Evolutionary conservation across 2,888 invertebrate genomes (phyloP).

Genomic region (Gnatocerus cornutus): DNA sequence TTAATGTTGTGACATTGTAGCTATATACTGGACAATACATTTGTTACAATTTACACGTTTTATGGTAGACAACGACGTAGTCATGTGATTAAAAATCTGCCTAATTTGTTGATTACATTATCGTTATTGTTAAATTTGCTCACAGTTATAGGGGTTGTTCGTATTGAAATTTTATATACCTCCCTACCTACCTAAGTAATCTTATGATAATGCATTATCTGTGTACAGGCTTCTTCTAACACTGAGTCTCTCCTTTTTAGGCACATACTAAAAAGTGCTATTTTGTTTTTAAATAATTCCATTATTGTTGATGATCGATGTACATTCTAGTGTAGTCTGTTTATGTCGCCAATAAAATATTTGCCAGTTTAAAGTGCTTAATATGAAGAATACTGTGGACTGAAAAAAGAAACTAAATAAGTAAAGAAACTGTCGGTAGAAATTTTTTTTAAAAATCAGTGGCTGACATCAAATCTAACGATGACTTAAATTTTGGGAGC

Average conservation of each 20-base stretch:
- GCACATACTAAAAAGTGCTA: slow-evolving; percentile 22
- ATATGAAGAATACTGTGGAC: too few relatives aligned
- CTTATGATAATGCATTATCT: slow-evolving; percentile 14
- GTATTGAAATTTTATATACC: slow-evolving; percentile 45
- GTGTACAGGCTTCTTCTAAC: slow-evolving; percentile 36
- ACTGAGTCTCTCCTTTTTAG: slow-evolving; percentile 10
- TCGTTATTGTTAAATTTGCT: slow-evolving; percentile 52
- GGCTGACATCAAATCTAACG: too few relatives aligned
- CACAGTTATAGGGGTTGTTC: slow-evolving; percentile 46
- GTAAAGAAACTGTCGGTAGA: too few relatives aligned
- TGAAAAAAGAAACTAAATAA: too few relatives aligned
- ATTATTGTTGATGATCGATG: slow-evolving; percentile 52
- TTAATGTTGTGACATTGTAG: slow-evolving; percentile 55
- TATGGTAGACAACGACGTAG: slow-evolving; percentile 57
- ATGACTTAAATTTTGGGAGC: too few relatives aligned
- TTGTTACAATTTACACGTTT: slow-evolving; percentile 53
- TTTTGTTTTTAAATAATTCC: slow-evolving; percentile 39
- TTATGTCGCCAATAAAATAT: slow-evolving; percentile 56
- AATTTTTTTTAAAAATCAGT: too few relatives aligned
- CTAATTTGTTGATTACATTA: slow-evolving; percentile 50
- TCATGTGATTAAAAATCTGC: slow-evolving; percentile 55
- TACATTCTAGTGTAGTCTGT: slow-evolving; percentile 52
- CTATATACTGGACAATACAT: slow-evolving; percentile 58
- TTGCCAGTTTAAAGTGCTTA: slow-evolving; percentile 43
- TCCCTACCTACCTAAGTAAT: slow-evolving; percentile 9